Evolutionary conservation across 2,113 vertebrate genomes (phyloP).

Genomic region (Xenotilapia leptura): DNA sequence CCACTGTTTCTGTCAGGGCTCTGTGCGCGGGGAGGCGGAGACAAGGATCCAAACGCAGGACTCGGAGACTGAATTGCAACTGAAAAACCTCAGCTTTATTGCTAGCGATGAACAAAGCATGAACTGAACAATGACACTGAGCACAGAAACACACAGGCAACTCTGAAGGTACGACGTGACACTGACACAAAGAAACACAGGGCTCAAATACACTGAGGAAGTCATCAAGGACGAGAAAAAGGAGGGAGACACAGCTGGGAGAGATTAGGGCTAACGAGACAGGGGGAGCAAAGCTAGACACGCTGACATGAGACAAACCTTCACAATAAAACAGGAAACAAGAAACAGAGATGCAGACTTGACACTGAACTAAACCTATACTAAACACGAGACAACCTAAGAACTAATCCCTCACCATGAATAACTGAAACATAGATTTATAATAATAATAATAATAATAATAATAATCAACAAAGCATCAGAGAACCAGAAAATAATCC

Average conservation of each 20-base stretch:
- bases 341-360: not conserved
- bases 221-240: not conserved
- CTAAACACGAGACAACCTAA: not conserved
- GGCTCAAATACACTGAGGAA: not conserved
- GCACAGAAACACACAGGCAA: not conserved
- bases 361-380: not conserved
- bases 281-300: not conserved
- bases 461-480: not conserved
- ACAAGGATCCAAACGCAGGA: not conserved
- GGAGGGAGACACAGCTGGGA: not conserved
- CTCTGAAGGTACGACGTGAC: rapidly evolving
- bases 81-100: not conserved
- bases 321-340: not conserved
- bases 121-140: not conserved
- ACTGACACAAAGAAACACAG: not conserved
- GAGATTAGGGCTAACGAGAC: not conserved
- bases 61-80: not conserved
- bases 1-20: not conserved
- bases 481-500: not conserved
- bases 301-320: not conserved
- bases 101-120: not conserved
- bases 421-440: not conserved
- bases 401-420: not conserved
- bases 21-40: not conserved
- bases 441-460: not conserved